A percentile compares a stretch with the other conserved stretches of the same genome.
These are phyloP conservation scores for Anoplius nigerrimus DNA, from an alignment of 2,888 invertebrate genomes.

Conservation along the genomic window DNA sequence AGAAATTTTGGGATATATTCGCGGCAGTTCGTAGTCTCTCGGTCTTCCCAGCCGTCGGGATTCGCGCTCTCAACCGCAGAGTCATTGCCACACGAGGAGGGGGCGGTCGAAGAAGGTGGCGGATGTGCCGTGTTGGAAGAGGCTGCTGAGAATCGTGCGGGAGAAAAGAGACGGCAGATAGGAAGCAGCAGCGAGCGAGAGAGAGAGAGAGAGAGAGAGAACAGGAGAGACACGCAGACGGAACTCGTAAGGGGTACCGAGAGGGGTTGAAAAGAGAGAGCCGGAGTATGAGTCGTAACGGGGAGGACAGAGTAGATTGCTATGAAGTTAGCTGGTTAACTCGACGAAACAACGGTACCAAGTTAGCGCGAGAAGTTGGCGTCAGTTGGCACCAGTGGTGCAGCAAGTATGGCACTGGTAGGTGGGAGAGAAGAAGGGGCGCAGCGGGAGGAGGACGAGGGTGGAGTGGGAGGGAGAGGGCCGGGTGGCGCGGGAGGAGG, in stretches of 20 bases:
- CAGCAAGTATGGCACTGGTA: background rate
- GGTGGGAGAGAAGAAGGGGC: background rate
- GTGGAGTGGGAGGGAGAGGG: background rate
- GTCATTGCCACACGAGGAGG: background rate
- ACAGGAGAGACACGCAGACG: too few relatives aligned
- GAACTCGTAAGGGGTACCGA: constrained; percentile 3
- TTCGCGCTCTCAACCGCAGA: constrained; percentile 38
- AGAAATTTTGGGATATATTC: too few relatives aligned
- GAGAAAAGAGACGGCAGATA: background rate
- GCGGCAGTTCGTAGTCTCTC: too few relatives aligned
- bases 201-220: constrained; percentile 6
- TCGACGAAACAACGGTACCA: constrained; percentile 69
- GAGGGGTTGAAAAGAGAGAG: constrained; percentile 31
- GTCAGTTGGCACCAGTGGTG: constrained; percentile 66
- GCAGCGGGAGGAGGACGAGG: background rate
- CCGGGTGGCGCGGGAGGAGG: too few relatives aligned
- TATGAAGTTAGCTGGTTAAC: constrained; percentile 71
- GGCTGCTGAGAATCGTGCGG: background rate
- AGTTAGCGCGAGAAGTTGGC: constrained; percentile 68
- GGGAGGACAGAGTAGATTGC: constrained; percentile 60
- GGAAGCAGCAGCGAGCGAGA: background rate
- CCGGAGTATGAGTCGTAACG: constrained; percentile 17
- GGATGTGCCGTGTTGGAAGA: constrained; percentile 19
- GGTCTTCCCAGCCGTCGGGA: constrained; percentile 2
- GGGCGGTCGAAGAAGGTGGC: constrained; percentile 29